phyloP scores from a whole-genome alignment of 2,113 vertebrate species.

The Acrocephalus arundinaceus region DNA sequence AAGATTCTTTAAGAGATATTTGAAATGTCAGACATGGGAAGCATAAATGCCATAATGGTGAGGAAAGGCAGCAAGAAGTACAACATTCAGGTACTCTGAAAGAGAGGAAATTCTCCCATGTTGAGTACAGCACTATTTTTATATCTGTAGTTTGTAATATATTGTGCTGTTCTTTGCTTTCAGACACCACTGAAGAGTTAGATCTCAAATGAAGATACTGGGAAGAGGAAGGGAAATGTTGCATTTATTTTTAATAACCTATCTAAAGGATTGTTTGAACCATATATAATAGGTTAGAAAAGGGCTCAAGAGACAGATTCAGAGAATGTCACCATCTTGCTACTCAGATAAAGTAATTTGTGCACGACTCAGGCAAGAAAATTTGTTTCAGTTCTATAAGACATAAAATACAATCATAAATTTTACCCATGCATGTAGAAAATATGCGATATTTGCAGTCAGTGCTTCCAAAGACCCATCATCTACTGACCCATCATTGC shows the following conservation, averaged over 20 bases:
- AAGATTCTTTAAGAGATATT: not conserved
- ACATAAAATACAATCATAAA: not conserved
- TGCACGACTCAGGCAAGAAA: not conserved
- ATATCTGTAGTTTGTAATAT: not conserved
- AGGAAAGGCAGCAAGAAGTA: not conserved
- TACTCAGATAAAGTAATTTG: not conserved
- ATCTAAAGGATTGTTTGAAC: not conserved
- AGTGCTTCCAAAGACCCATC: not conserved
- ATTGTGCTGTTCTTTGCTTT: not conserved
- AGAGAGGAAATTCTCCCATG: not conserved
- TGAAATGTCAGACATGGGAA: not conserved
- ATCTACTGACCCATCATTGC: not conserved
- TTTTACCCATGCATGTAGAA: not conserved
- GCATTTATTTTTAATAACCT: conserved; percentile 8
- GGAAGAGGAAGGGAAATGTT: not conserved
- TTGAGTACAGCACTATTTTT: not conserved
- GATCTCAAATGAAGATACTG: not conserved
- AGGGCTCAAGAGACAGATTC: not conserved
- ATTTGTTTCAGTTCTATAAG: not conserved
- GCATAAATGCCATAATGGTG: not conserved
- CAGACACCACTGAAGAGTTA: not conserved
- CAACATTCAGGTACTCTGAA: not conserved
- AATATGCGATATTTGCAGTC: not conserved
- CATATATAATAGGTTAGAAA: not conserved
- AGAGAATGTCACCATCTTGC: not conserved